Percentiles rank a stretch among this genome's conserved stretches.
Conservation (phyloP, 2,113 vertebrate genomes). For the Leptobrachium leishanense region DNA sequence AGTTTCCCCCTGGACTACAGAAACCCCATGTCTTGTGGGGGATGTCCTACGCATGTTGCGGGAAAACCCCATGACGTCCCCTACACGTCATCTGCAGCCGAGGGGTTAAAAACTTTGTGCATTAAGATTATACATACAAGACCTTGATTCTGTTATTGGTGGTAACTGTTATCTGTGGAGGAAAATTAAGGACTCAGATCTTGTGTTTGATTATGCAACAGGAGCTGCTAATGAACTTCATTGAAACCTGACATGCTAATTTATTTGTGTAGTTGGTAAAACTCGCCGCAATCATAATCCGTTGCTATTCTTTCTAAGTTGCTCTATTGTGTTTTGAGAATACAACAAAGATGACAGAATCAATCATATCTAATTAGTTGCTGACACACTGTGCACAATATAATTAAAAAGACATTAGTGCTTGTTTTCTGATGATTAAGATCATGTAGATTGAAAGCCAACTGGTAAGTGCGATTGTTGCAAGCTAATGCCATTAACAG, state of each 20-base stretch:
- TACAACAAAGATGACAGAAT: constrained; percentile 54
- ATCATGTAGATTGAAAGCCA: constrained; percentile 54
- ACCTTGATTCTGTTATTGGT: not conserved
- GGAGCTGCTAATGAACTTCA: no score
- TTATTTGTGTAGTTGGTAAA: not conserved
- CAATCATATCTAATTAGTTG: constrained; percentile 60
- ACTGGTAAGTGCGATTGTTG: constrained; percentile 57
- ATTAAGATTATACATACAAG: not conserved
- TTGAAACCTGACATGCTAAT: no score
- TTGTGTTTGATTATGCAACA: no score
- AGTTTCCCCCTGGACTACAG: no score
- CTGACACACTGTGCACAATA: constrained; percentile 51
- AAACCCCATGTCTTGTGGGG: no score
- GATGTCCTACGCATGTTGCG: no score
- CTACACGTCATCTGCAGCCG: no score
- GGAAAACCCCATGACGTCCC: no score
- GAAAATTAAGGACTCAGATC: not conserved
- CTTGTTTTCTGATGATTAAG: constrained; percentile 59
- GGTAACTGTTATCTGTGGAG: not conserved
- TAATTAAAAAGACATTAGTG: constrained; percentile 59
- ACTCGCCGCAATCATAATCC: not conserved
- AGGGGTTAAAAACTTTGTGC: no score
- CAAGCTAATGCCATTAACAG: constrained; percentile 53
- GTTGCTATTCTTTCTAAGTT: constrained; percentile 21
- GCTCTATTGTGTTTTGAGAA: constrained; percentile 55